phyloP scores from a whole-genome alignment of 2,797 vertebrate genomes.

The Pseudochirops cupreus region DNA sequence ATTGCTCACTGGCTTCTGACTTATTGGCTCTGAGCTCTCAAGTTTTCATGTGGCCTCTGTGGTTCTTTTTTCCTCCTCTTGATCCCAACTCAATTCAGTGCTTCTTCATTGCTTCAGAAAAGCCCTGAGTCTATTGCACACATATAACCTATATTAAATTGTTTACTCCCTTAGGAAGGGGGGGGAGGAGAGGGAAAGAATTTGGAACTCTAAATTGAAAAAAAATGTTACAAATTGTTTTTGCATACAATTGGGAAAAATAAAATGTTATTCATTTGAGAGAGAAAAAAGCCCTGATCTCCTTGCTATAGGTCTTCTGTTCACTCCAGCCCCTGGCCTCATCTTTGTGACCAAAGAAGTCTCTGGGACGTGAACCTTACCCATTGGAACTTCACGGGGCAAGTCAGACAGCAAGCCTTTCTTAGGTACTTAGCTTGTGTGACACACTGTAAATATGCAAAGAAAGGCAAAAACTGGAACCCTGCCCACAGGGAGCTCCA shows the following conservation, averaged over 20 bases:
- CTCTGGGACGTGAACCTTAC: not conserved
- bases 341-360: not conserved
- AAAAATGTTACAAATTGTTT: not conserved
- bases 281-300: not conserved
- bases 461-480: not conserved
- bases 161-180: not conserved
- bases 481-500: not conserved
- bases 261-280: not conserved
- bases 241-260: not conserved
- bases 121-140: not conserved
- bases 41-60: not conserved
- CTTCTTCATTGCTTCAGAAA: not conserved
- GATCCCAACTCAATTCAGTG: not conserved
- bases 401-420: not conserved
- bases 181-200: not conserved
- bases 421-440: not conserved
- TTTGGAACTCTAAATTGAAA: not conserved
- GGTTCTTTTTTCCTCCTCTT: not conserved
- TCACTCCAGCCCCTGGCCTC: not conserved
- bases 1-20: not conserved
- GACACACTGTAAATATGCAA: not conserved
- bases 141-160: not conserved
- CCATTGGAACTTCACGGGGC: conserved; percentile 44
- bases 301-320: not conserved
- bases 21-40: not conserved